phyloP scores from a whole-genome alignment of 2,113 vertebrate genomes.

The Scomber colias region DNA sequence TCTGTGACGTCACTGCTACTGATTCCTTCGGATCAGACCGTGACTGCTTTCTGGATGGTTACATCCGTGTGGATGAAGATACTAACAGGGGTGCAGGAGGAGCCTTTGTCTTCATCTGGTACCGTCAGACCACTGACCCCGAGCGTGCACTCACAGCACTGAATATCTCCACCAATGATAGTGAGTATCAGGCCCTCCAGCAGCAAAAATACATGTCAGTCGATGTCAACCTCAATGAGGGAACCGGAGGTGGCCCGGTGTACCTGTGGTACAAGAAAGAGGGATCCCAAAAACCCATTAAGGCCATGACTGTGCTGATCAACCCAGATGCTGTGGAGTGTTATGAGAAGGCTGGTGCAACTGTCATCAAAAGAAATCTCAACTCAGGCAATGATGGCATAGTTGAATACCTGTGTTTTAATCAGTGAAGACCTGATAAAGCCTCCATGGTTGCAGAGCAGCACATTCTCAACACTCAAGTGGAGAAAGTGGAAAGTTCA shows the following conservation, averaged over 20 bases:
- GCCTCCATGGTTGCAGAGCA: no score
- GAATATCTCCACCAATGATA: not conserved
- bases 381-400: no score
- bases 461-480: no score
- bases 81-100: not conserved
- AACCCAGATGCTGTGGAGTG: no score
- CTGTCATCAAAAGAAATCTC: no score
- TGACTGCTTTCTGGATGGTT: accelerated
- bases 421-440: no score
- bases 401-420: no score
- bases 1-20: conserved; percentile 12
- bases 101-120: conserved; percentile 13
- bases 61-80: not conserved
- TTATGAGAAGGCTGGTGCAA: no score
- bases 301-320: no score
- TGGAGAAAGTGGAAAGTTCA: no score
- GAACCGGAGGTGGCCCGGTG: accelerated
- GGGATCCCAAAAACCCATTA: no score
- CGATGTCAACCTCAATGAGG: not conserved
- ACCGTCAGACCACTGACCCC: conserved; percentile 2
- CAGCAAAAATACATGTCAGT: not conserved
- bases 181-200: accelerated
- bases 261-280: conserved; percentile 1
- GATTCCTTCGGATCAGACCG: not conserved
- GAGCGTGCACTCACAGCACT: not conserved